Conservation (phyloP, 2,888 invertebrate species). For the Cyclophora albipunctata region DNA sequence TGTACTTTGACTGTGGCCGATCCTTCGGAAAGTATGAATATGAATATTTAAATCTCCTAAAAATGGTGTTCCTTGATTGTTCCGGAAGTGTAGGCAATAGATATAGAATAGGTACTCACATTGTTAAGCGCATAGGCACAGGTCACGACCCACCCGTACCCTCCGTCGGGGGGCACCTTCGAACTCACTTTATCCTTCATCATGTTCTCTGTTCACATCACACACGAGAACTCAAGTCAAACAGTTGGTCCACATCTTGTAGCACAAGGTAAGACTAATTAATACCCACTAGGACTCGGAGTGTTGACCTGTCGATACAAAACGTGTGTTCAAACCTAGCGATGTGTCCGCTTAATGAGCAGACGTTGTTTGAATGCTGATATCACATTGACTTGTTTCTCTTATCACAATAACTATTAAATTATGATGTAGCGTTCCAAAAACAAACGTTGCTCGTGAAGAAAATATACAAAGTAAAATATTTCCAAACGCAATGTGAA, state of each 20-base stretch:
- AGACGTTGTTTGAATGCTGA: conserved; percentile 26
- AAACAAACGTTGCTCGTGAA: no score
- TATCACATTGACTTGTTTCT: conserved; percentile 49
- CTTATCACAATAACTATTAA: conserved; percentile 35
- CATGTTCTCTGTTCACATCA: conserved; percentile 19
- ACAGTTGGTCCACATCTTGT: no score
- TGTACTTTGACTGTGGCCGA: no score
- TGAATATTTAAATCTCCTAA: no score
- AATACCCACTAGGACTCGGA: conserved; percentile 3
- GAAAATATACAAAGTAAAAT: no score
- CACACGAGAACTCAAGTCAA: conserved; percentile 1
- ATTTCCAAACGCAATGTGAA: not conserved
- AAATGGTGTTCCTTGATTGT: no score
- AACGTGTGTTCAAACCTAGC: conserved; percentile 15
- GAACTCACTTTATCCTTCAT: conserved; percentile 38
- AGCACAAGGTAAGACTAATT: no score
- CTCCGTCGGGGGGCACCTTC: conserved; percentile 78
- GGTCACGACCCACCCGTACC: conserved; percentile 80
- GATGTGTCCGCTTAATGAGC: conserved; percentile 13
- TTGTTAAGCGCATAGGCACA: conserved; percentile 76
- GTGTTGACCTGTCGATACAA: conserved; percentile 22
- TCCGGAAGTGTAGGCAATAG: no score
- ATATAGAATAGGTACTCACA: conserved; percentile 59
- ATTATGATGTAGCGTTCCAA: no score
- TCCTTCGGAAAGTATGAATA: no score